Base-by-base conservation (phyloP, 1,140 invertebrate species). In the Ericerus pela region DNA sequence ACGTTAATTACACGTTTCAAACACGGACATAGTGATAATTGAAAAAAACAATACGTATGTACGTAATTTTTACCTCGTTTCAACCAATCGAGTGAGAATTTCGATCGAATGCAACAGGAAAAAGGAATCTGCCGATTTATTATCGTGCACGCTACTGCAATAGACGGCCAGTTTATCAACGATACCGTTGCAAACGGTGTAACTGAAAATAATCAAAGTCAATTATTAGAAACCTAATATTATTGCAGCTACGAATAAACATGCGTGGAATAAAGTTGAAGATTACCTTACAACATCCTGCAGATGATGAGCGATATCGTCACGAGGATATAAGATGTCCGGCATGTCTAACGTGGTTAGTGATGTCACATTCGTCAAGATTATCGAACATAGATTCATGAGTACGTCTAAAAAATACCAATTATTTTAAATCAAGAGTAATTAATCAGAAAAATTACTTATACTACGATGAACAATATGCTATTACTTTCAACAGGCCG, bases 141-240 rank as follows among this genome's bases (percentile, higher is more conserved):
- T 71, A 58, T 81, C 78, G 10, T 77, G 70, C 16, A 82, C 77
- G 30, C 73, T 70, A 56, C 75, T 70, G 62, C 80, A 79, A 66
- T 79, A 81, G 53, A 75, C 69, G 4, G 78, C 73, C 38, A 84
- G 66, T 58, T 79, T 78, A 67, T 84, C 81, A 6, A 82, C 74
- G 5, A 82, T 71, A 5, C 81, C 80, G 14, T 80, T 71, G 58
- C 77, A 77, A 36, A 83, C 79, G 14, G 77, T 72, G 64, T 81
- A 83, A 63, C 80, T 82, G 70, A 10, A 75, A 74, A 56, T 62
- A 64, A 62, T 20, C 3, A 24, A 8, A 8, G n/a, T 41, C 37
- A 41, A 41, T 41, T 41, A 16, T n/a, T n/a, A n/a, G n/a, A n/a
- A n/a, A n/a, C n/a, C n/a, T n/a, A n/a, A n/a, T n/a, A n/a, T n/a